These are phyloP conservation scores for Triplophysa bombifrons DNA, from an alignment of 2,797 vertebrate genomes.

Conservation along the genomic window DNA sequence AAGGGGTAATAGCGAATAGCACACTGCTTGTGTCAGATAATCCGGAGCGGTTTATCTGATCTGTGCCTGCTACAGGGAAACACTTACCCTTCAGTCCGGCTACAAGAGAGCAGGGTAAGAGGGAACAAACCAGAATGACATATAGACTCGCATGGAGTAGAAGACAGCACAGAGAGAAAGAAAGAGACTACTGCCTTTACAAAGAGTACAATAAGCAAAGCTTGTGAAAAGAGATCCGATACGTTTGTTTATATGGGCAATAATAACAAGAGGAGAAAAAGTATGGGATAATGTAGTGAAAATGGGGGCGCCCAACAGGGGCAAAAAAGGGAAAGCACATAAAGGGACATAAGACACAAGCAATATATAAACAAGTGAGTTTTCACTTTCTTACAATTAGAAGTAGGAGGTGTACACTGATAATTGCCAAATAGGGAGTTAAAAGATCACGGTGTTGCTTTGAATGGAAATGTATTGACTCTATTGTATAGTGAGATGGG, in stretches of 20 bases:
- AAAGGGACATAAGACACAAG: constrained; percentile 3
- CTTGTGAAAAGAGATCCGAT: constrained; percentile 58
- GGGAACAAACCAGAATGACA: constrained; percentile 92
- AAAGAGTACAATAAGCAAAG: constrained; percentile 80
- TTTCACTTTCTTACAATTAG: no score
- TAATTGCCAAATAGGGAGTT: background rate
- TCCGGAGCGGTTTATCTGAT: constrained; percentile 86
- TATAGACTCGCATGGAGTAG: constrained; percentile 84
- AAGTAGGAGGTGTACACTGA: constrained; percentile 17
- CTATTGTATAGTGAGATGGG: no score
- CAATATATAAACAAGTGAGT: background rate
- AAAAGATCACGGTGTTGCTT: background rate
- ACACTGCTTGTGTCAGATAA: constrained; percentile 90
- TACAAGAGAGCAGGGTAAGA: constrained; percentile 94
- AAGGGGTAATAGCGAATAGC: constrained; percentile 69
- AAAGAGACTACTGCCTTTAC: constrained; percentile 59
- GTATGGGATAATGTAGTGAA: constrained; percentile 51
- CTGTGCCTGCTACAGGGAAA: constrained; percentile 86
- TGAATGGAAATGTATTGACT: no score
- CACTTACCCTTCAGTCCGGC: constrained; percentile 95
- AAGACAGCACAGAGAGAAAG: constrained; percentile 79
- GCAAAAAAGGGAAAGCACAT: background rate
- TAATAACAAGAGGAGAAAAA: constrained; percentile 61
- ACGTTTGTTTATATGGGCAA: constrained; percentile 1
- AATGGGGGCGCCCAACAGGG: constrained; percentile 18